Evolutionary conservation across 2,113 vertebrate genomes (phyloP).

Genomic region (Oryzias melastigma): DNA sequence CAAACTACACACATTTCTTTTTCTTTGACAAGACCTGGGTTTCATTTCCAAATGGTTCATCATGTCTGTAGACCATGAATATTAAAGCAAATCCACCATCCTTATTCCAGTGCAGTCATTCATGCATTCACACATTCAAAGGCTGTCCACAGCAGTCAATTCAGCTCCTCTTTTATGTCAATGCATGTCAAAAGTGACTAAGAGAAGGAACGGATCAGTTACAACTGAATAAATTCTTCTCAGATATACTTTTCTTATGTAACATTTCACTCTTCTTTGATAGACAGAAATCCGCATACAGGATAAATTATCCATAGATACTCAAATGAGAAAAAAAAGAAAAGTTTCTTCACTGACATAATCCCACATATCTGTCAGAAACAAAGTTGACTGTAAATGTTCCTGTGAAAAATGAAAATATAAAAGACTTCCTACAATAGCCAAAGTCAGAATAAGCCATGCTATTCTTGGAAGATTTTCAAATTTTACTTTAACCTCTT

Average conservation of each 20-base stretch:
- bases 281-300: constrained; percentile 67
- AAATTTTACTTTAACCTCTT: no score
- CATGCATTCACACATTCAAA: constrained; percentile 59
- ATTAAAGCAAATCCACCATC: constrained; percentile 41
- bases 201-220: constrained; percentile 64
- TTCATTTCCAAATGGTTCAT: constrained; percentile 48
- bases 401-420: constrained; percentile 41
- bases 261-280: constrained; percentile 73
- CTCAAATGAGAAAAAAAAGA: constrained; percentile 34
- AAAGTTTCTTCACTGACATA: constrained; percentile 65
- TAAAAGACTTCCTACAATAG: constrained; percentile 10
- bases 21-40: constrained; percentile 10
- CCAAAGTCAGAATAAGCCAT: not conserved
- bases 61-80: constrained; percentile 46
- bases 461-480: no score
- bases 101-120: constrained; percentile 44
- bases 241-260: constrained; percentile 70
- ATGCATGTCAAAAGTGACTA: constrained; percentile 56
- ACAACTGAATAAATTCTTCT: constrained; percentile 61
- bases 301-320: constrained; percentile 66
- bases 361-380: constrained; percentile 66
- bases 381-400: constrained; percentile 38
- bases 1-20: constrained; percentile 2
- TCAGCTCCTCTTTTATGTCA: constrained; percentile 56
- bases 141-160: constrained; percentile 55